A percentile compares a stretch with the other conserved stretches of the same genome.
Conservation (phyloP, 92 coral and sea anemone genomes). For the Umimayanthus chanpuru region DNA sequence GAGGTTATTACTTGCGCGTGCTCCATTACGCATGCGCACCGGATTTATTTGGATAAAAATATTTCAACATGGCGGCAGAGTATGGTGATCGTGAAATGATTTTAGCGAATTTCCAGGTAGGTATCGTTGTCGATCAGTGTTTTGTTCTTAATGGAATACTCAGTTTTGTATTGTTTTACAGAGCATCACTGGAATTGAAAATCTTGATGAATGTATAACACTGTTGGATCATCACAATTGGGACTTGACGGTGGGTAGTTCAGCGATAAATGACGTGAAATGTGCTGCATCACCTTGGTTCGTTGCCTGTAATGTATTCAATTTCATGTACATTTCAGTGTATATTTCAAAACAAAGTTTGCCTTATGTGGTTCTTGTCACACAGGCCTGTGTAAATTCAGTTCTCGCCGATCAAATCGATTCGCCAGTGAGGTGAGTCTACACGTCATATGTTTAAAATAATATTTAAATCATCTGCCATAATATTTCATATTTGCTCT, state of each 20-base stretch:
- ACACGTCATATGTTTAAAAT: not conserved
- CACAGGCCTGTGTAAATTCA: conserved; percentile 91
- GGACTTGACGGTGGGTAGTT: conserved; percentile 87
- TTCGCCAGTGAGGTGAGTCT: conserved; percentile 66
- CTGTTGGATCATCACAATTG: conserved; percentile 93
- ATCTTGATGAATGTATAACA: conserved; percentile 94
- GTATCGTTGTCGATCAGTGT: not conserved
- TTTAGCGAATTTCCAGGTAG: conserved; percentile 98
- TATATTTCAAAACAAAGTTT: not conserved
- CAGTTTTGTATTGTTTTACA: conserved; percentile 23
- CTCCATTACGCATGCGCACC: conserved; percentile 66
- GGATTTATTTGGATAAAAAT: conserved; percentile 46
- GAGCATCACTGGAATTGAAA: conserved; percentile 98
- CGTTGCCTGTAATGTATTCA: not conserved
- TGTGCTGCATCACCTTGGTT: conserved; percentile 16
- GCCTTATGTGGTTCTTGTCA: not conserved
- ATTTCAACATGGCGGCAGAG: conserved; percentile 93
- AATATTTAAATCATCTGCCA: not conserved
- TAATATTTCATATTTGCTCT: not conserved
- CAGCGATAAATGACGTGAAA: not conserved
- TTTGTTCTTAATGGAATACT: not conserved
- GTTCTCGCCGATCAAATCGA: conserved; percentile 83
- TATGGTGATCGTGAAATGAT: conserved; percentile 97
- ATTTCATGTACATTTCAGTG: not conserved
- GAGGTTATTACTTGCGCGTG: conserved; percentile 27